Conservation (phyloP, 2,888 invertebrate species). For the Odontomyia ornata region DNA sequence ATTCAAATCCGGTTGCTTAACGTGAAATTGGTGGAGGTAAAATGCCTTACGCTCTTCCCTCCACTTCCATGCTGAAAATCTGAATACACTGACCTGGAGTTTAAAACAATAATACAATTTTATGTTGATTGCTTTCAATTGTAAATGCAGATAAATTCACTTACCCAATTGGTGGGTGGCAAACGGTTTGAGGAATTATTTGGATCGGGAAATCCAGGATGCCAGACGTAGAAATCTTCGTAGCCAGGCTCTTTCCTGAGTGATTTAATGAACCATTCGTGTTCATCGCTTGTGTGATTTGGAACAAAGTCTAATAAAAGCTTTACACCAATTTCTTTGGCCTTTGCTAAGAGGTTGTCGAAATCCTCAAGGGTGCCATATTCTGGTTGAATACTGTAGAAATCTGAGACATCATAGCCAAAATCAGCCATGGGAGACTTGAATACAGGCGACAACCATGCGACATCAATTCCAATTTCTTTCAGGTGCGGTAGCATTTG, state of each 20-base stretch:
- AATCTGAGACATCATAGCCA: conserved; percentile 81
- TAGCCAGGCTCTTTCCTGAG: conserved; percentile 67
- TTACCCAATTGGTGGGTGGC: conserved; percentile 82
- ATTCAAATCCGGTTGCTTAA: conserved; percentile 75
- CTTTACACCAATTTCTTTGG: conserved; percentile 68
- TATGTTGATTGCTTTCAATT: neutral
- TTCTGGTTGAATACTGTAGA: conserved; percentile 72
- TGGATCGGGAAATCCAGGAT: conserved; percentile 66
- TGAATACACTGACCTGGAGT: conserved; percentile 66
- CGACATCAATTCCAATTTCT: conserved; percentile 72
- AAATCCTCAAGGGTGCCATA: conserved; percentile 79
- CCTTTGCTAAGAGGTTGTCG: conserved; percentile 67
- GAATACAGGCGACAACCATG: conserved; percentile 80
- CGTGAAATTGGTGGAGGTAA: conserved; percentile 74
- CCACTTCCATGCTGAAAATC: conserved; percentile 75
- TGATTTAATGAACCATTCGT: conserved; percentile 86
- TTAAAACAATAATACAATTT: neutral
- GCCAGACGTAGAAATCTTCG: conserved; percentile 82
- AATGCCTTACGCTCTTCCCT: conserved; percentile 70
- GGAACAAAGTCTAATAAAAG: conserved; percentile 76
- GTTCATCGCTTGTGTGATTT: conserved; percentile 81
- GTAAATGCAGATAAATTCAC: conserved; percentile 46
- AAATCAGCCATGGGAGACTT: conserved; percentile 79
- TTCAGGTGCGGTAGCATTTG: conserved; percentile 72
- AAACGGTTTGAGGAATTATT: conserved; percentile 58